These are phyloP conservation scores for Corvus hawaiiensis DNA, from an alignment of 2,113 vertebrate species.

Conservation along the genomic window DNA sequence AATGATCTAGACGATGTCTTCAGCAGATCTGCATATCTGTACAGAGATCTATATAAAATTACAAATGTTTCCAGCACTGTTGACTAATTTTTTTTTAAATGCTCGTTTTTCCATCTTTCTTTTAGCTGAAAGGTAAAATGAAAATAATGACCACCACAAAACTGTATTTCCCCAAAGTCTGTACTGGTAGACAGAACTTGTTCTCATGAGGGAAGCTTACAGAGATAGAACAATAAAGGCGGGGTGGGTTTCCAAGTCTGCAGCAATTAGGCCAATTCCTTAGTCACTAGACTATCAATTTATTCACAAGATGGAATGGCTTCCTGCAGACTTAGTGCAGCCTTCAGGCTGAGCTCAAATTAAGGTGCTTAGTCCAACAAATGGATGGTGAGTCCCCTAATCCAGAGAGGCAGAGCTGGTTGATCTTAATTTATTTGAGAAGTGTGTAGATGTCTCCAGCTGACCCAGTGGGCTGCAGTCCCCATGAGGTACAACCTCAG, in stretches of 20 bases:
- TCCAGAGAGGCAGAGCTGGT: not conserved
- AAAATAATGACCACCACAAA: not conserved
- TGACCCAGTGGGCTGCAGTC: not conserved
- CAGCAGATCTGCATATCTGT: not conserved
- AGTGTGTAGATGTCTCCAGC: not conserved
- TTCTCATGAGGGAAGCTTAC: not conserved
- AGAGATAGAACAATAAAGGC: not conserved
- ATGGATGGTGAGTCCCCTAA: fast-evolving
- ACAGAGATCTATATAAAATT: not conserved
- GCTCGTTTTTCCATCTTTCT: not conserved
- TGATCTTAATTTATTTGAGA: not conserved
- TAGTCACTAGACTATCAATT: not conserved
- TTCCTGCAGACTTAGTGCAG: not conserved
- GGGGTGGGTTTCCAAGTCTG: not conserved
- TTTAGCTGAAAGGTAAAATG: not conserved
- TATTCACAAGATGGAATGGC: not conserved
- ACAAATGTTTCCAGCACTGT: not conserved
- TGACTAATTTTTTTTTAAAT: not conserved
- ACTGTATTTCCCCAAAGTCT: fast-evolving
- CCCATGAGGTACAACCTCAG: not conserved
- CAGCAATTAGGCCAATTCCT: not conserved
- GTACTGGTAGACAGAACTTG: not conserved
- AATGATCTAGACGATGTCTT: not conserved
- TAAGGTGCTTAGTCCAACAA: not conserved
- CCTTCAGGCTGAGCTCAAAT: not conserved